phyloP scores from a whole-genome alignment of 2,888 invertebrate species.

The Polietes domitor region DNA sequence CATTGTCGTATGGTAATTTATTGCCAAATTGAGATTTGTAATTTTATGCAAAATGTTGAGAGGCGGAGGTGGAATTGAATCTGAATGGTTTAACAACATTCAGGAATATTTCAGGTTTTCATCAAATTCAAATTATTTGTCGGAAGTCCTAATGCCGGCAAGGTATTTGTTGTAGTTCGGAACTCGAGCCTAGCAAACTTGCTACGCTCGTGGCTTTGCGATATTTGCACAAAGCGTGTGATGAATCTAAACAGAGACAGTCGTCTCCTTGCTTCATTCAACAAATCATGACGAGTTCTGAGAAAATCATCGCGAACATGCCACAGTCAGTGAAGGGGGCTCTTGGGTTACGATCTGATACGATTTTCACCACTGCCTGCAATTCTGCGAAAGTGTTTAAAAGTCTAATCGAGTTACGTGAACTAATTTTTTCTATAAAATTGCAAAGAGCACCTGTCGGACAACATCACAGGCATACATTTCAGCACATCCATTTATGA shows the following conservation, averaged over 20 bases:
- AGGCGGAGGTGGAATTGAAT: too few relatives aligned
- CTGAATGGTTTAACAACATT: too few relatives aligned
- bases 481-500: conserved; percentile 66
- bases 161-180: too few relatives aligned
- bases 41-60: too few relatives aligned
- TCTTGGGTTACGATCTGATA: conserved; percentile 62
- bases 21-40: too few relatives aligned
- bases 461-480: conserved; percentile 64
- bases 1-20: too few relatives aligned
- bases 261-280: conserved; percentile 50
- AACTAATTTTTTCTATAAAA: conserved; percentile 58
- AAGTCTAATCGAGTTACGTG: conserved; percentile 67
- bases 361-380: conserved; percentile 58
- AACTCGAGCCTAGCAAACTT: too few relatives aligned
- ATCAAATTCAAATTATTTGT: too few relatives aligned
- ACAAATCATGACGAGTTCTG: conserved; percentile 57
- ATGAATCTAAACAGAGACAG: background rate
- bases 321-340: conserved; percentile 39
- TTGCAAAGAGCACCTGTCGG: conserved; percentile 72
- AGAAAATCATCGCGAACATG: conserved; percentile 51
- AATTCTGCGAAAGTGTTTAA: conserved; percentile 65
- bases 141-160: too few relatives aligned
- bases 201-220: background rate
- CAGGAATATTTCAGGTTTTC: too few relatives aligned
- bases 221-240: conserved; percentile 13